phyloP scores from a whole-genome alignment of 2,113 vertebrate genomes.

The Monopterus albus region DNA sequence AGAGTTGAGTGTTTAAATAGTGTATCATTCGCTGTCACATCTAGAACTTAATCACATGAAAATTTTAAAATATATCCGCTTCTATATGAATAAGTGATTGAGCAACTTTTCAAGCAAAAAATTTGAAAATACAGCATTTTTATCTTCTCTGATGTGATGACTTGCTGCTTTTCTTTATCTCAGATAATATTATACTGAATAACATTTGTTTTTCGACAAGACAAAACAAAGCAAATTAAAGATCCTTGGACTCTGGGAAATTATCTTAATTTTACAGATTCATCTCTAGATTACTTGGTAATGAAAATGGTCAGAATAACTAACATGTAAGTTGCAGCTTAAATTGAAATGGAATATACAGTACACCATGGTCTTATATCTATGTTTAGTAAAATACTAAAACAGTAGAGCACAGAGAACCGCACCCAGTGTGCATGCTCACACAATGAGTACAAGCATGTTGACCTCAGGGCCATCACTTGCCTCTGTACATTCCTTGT shows the following conservation, averaged over 20 bases:
- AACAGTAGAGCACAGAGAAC: background rate
- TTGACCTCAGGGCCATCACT: slow-evolving; percentile 41
- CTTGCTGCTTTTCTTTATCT: too few relatives aligned
- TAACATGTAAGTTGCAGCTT: background rate
- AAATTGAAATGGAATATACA: background rate
- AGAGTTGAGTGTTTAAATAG: background rate
- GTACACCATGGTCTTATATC: background rate
- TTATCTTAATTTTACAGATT: background rate
- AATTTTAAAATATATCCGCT: too few relatives aligned
- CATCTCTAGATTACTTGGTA: background rate
- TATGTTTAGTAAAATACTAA: background rate
- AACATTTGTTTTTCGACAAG: background rate
- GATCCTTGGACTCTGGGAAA: background rate
- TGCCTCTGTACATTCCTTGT: slow-evolving; percentile 96
- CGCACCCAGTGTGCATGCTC: background rate
- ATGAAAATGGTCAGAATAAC: too few relatives aligned
- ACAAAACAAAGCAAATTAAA: background rate
- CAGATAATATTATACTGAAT: too few relatives aligned
- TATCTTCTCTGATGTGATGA: too few relatives aligned
- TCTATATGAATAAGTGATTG: too few relatives aligned
- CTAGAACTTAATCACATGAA: too few relatives aligned
- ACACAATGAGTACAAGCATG: background rate
- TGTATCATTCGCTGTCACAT: too few relatives aligned
- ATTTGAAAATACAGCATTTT: too few relatives aligned
- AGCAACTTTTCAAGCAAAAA: too few relatives aligned